Conservation (phyloP, 2,888 invertebrate genomes). For the Chrysolina americana region DNA sequence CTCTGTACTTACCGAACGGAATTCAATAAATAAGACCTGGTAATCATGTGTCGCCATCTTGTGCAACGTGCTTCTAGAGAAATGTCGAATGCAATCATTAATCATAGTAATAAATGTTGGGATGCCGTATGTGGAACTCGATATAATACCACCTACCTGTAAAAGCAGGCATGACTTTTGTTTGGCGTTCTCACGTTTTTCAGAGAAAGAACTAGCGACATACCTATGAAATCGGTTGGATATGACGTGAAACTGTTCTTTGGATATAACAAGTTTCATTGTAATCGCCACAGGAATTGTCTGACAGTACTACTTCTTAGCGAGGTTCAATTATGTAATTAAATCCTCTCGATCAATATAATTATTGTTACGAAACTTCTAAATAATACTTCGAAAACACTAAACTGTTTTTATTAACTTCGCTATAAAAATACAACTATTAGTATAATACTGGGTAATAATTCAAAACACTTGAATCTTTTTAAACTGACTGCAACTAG, state of each 20-base stretch:
- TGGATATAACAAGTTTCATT: too few relatives aligned
- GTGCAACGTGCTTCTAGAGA: conserved; percentile 18
- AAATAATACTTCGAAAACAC: too few relatives aligned
- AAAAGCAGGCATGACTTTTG: neutral
- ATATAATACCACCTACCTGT: conserved; percentile 11
- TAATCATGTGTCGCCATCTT: conserved; percentile 22
- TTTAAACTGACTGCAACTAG: too few relatives aligned
- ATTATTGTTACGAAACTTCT: too few relatives aligned
- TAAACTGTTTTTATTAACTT: too few relatives aligned
- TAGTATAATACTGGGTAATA: too few relatives aligned
- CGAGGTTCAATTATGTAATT: too few relatives aligned
- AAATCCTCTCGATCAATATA: too few relatives aligned
- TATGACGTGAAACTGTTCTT: neutral
- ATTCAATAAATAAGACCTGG: conserved; percentile 25
- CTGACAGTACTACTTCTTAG: too few relatives aligned
- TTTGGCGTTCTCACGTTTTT: conserved; percentile 5
- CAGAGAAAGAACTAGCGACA: neutral
- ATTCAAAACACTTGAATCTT: too few relatives aligned
- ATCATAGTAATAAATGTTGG: conserved; percentile 20
- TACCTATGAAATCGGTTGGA: conserved; percentile 9
- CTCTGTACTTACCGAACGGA: conserved; percentile 19
- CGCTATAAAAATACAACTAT: too few relatives aligned
- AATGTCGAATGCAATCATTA: conserved; percentile 10
- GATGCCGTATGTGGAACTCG: conserved; percentile 8
- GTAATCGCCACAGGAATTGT: too few relatives aligned